Evolutionary conservation across 2,113 vertebrate genomes (phyloP), one percentile per base, ranked within the genome.

Genomic region (Crotophaga sulcirostris): DNA sequence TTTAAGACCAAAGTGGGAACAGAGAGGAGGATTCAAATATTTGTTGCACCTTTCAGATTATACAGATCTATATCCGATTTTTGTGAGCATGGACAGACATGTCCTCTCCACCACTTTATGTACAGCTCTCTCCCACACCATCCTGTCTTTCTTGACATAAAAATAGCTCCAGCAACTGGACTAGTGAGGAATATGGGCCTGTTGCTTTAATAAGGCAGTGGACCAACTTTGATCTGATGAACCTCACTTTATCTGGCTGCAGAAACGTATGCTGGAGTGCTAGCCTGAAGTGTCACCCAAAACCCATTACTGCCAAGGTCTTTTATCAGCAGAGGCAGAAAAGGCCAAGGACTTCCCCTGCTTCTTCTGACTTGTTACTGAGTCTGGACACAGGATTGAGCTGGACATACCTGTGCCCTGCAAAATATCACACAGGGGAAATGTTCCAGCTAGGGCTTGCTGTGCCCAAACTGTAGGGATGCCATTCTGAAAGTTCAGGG

Each of bases 271-370:
- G 5, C 18, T 31, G n/a, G 11, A 84, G n/a, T 3, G 10, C 31
- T 56, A 38, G 36, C 5, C 11, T 84, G 54, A 44, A 51, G 19
- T 44, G 55, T 8, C 16, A 52, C 42, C 17, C 15, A 68, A 66
- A 77, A 11, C 15, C 13, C 52, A 13, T 45, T 7, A 7, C 25
- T 80, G 15, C 29, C 38, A 60, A 87, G 49, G 42, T 70, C 1
- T 47, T 66, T 83, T 58, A 47, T 42, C 33, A 83, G 42, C 44
- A 86, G n/a, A 68, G 13, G 16, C 3, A 52, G 74, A 59, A 72
- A 12, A 25, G 87, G 16, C 11, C 0, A 0, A 56, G 9, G 1
- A 2, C 23, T 87, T 70, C 17, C 11, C 18, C 21, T 51, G 14
- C n/a, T 51, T 36, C 47, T 58, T 78, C 33, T 64, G 58, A 11